A percentile compares a stretch with the other conserved stretches of the same genome.
These are phyloP conservation scores for Elachura formosa DNA, from an alignment of 2,113 vertebrate genomes.

Conservation along the genomic window DNA sequence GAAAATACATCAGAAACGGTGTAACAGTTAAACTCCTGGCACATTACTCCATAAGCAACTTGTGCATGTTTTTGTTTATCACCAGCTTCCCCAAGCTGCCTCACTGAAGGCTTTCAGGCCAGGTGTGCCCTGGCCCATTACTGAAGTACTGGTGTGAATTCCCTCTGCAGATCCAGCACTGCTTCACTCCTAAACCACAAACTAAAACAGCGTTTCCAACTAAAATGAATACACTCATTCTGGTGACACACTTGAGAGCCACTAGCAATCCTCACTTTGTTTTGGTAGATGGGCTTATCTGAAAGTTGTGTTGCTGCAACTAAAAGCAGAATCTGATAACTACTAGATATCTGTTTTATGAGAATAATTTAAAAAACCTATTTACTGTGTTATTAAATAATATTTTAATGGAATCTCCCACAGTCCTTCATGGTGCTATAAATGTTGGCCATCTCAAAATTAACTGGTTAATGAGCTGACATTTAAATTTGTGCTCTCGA, in stretches of 20 bases:
- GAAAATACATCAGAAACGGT: background rate
- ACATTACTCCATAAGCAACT: background rate
- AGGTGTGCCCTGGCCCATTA: background rate
- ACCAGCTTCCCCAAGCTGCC: background rate
- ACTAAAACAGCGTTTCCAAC: background rate
- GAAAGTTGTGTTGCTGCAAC: background rate
- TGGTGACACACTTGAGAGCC: background rate
- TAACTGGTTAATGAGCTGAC: background rate
- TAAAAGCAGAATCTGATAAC: background rate
- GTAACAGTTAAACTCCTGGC: background rate
- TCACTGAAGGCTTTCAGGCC: background rate
- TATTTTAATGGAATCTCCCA: background rate
- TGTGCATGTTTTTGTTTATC: background rate
- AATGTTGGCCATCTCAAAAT: background rate
- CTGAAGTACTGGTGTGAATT: background rate
- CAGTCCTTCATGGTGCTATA: background rate
- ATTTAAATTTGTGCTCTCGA: background rate
- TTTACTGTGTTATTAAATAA: background rate
- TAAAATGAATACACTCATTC: background rate
- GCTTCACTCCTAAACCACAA: background rate
- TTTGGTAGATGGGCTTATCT: background rate
- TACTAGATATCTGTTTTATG: background rate
- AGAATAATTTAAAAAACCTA: background rate
- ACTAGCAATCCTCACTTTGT: background rate
- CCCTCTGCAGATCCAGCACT: background rate